A percentile compares a stretch with the other conserved stretches of the same genome.
Evolutionary conservation across 2,888 invertebrate species (phyloP).

Genomic region (Sarcophaga variegata): DNA sequence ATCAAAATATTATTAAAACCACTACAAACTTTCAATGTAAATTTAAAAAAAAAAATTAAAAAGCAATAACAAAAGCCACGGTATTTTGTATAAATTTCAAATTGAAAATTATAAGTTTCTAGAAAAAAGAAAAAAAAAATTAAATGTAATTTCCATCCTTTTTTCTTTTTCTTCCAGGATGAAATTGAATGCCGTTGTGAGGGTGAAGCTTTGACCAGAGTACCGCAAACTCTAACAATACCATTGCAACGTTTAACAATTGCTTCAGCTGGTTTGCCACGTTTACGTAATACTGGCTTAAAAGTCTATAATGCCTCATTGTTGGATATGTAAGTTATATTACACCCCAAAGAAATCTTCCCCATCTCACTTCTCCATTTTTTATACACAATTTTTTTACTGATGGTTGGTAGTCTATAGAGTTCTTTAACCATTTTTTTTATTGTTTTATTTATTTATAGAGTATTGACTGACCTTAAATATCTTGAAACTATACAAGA

Average conservation of each 20-base stretch:
- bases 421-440: conserved; percentile 37
- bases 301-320: conserved; percentile 78
- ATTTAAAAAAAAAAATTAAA: too few relatives aligned
- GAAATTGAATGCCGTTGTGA: conserved; percentile 81
- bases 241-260: conserved; percentile 80
- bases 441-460: conserved; percentile 57
- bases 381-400: too few relatives aligned
- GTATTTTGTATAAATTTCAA: too few relatives aligned
- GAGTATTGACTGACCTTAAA: conserved; percentile 77
- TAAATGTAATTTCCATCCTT: background rate
- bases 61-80: too few relatives aligned
- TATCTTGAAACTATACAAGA: conserved; percentile 79
- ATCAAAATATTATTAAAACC: too few relatives aligned
- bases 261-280: conserved; percentile 78
- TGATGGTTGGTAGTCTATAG: background rate
- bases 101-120: too few relatives aligned
- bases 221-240: conserved; percentile 79
- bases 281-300: conserved; percentile 78
- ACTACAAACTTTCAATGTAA: too few relatives aligned
- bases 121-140: too few relatives aligned
- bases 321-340: conserved; percentile 78
- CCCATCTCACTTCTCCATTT: too few relatives aligned
- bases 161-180: conserved; percentile 72
- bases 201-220: conserved; percentile 78
- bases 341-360: background rate